Evolutionary conservation across 2,113 vertebrate genomes (phyloP), one percentile per base, ranked within the genome.

Genomic region (Oncorhynchus tshawytscha): DNA sequence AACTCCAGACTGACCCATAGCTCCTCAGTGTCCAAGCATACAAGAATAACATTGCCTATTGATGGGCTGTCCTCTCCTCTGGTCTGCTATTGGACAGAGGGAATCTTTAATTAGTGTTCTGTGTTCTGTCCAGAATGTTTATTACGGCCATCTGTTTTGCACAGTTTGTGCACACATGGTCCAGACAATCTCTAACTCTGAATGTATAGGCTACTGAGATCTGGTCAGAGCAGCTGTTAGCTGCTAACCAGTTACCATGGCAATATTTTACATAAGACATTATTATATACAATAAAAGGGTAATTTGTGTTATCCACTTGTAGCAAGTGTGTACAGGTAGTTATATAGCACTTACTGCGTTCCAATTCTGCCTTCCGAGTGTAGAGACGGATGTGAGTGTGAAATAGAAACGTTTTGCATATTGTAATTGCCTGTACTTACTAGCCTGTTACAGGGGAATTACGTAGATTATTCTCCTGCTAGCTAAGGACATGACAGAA

Each of bases 91-190:
- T 64, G 67, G 67, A 45, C 31, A 29, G 18, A 31, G 34, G 45
- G 25, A 64, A 72, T 54, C 31, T 76, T 29, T 57, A 62, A 71
- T 67, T 51, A 49, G 31, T 60, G 66, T 62, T 75, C 72, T 65
- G 72, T n/a, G 45, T 24, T 54, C 48, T 64, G 12, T 22, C 59
- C 22, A 22, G 34, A 39, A 45, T 73, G 59, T 65, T 45, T 64
- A 62, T 65, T 73, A 25, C 24, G 29, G 20, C 39, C 39, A 27
- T 71, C 70, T 74, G 29, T 73, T 74, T 70, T 49, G 39, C 27
- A 62, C 25, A 31, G 68, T 72, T 20, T 31, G 59, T 66, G 31
- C 34, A 66, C 34, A 27, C 5, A 5, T 45, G 22, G 20, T 66
- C 51, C 11, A 20, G 49, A 66, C 18, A 68, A 68, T 68, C 66